A percentile compares a stretch with the other conserved stretches of the same genome.
phyloP scores from a whole-genome alignment of 2,797 vertebrate genomes.

The Adrianichthys oophorus region DNA sequence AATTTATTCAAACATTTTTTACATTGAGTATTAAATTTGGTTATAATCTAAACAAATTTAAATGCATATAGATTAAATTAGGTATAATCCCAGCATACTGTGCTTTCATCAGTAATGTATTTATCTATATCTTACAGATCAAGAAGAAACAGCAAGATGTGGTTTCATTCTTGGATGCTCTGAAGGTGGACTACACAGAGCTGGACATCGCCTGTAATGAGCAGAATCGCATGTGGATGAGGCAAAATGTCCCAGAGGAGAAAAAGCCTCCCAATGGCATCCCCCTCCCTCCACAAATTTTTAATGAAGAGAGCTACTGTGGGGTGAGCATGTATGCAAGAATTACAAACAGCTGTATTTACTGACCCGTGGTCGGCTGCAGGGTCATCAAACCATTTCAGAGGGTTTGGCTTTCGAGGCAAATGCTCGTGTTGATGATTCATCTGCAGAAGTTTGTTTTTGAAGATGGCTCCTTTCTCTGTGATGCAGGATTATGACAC shows the following conservation, averaged over 20 bases:
- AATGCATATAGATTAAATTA: neutral
- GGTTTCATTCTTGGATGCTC: conserved; percentile 92
- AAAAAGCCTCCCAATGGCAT: conserved; percentile 95
- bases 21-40: too few species aligned
- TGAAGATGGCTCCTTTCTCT: neutral
- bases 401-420: neutral
- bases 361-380: neutral
- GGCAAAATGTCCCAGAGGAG: conserved; percentile 92
- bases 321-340: conserved; percentile 77
- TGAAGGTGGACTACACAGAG: conserved; percentile 92
- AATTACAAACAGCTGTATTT: neutral
- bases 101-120: neutral
- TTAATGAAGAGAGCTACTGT: conserved; percentile 93
- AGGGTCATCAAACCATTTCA: neutral
- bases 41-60: too few species aligned
- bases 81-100: neutral
- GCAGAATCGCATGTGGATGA: conserved; percentile 97
- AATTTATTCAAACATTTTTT: too few species aligned
- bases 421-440: neutral
- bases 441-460: neutral
- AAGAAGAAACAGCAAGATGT: conserved; percentile 99
- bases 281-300: conserved; percentile 97
- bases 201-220: conserved; percentile 96
- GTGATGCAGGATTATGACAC: conserved; percentile 92
- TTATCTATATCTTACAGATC: conserved; percentile 77